Base-by-base conservation (phyloP, 2,113 vertebrate species). In the Andinoacara biseriatus region DNA sequence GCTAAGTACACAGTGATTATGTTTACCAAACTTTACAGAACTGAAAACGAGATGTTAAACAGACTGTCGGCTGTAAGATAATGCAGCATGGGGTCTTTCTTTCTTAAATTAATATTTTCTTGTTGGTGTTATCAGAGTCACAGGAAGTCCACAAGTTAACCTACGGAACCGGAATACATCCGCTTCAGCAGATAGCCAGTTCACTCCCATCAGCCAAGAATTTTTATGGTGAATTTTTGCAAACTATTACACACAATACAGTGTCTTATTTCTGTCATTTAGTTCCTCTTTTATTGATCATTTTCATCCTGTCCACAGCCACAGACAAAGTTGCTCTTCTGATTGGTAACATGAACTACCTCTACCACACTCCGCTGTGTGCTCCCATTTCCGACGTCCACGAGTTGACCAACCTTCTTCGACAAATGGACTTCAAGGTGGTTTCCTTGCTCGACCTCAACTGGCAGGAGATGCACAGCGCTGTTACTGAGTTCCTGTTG, bases 261-360 rank as follows among this genome's bases (percentile, higher is more conserved):
- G 1, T 11, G 8, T 49, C n/a, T 40, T 10, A 43, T 4, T 7
- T 22, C 29, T 52, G 8, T 46, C 2, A 4, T 4, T 35, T 15
- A 3, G 29, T 46, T 6, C 10, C 2, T 4, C 31, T 69, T 69
- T 59, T 2, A 9, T 22, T 24, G 26, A 56, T 65, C 11, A 2
- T 2, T 56, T 1, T 46, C 10, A 77, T 76, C 74, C 33, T 58
- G 33, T 38, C 49, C 3, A 82, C 84, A 97, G 97, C 97, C 79
- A 97, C 96, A 4, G 97, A 97, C 91, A 97, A 97, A 94, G 97
- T 97, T 26, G 97, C 97, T 0, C 96, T 97, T 76, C 94, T 97
- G 75, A 96, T 97, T 0, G 97, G 97, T 31, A 97, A 97, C 93
- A 96, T 97, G 97, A 97, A 95, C 90, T 97, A 97, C 80, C 46